Base-by-base conservation (phyloP, 2,113 vertebrate species). In the Rhinoderma darwinii region DNA sequence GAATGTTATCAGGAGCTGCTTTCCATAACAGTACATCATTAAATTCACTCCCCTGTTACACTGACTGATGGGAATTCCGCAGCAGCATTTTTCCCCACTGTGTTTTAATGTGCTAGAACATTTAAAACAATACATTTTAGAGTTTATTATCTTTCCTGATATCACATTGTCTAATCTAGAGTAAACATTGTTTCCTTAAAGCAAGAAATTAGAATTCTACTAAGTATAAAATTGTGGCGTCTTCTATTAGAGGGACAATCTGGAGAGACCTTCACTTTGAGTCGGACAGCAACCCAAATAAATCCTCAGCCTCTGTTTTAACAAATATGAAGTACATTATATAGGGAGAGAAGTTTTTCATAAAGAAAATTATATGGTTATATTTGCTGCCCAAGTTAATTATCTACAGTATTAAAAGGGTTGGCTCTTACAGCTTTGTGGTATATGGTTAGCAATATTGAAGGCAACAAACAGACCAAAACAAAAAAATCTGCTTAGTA, bases 1-100 rank as follows among this genome's bases (percentile, higher is more conserved):
- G 78, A 75, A 75, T 47, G 68, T 87, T 68, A 82, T 75, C 70
- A 63, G 18, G 78, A 82, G 68, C 35, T 80, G 66, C 72, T 87
- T 86, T 82, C 70, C 78, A 75, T 74, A 87, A 86, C 32, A 70
- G 66, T 27, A 44, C 68, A 59, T 74, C 25, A 75, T 82, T 75
- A 82, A 81, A 44, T 80, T 56, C 50, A 30, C 66, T 27, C 66
- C 39, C 35, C 30, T 51, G 41, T 86, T 78, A 47, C 54, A 77
- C 56, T 66, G 27, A 50, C 54, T 59, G 56, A 85, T 22, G 54
- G 74, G 56, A 44, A 78, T 66, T 85, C 56, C 43, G 18, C 25
- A 27, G 32, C 54, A 85, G 73, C 30, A n/a, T 47, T 41, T 27
- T 73, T 56, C 41, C 32, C 37, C 44, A 30, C 32, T 66, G 59